Evolutionary conservation across 2,797 vertebrate genomes (phyloP).

Genomic region (Poeciliopsis infans): DNA sequence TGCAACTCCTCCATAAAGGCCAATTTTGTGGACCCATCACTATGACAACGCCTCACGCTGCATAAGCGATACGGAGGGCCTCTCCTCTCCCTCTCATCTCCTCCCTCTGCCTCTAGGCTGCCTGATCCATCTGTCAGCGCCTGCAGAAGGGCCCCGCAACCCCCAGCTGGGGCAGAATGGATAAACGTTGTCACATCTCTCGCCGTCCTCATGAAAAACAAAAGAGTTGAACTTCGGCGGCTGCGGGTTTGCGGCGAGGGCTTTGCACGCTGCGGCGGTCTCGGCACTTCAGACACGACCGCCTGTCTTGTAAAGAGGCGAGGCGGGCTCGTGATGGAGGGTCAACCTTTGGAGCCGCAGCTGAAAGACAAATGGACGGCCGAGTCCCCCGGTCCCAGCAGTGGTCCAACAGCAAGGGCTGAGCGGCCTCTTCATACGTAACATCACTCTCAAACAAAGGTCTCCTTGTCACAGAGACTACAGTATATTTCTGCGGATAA

Average conservation of each 20-base stretch:
- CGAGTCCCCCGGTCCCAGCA: slow-evolving; percentile 48
- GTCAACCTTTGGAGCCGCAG: slow-evolving; percentile 59
- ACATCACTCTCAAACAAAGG: slow-evolving; percentile 67
- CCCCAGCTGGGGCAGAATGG: slow-evolving; percentile 67
- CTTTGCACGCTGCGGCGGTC: slow-evolving; percentile 9
- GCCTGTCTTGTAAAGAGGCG: slow-evolving; percentile 15
- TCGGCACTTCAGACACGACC: slow-evolving; percentile 19
- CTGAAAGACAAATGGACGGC: slow-evolving; percentile 68
- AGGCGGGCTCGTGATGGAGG: slow-evolving; percentile 50
- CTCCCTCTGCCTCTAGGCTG: slow-evolving; percentile 68
- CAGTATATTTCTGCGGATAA: slow-evolving; percentile 74
- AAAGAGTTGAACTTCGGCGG: neutral
- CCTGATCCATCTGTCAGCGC: slow-evolving; percentile 80
- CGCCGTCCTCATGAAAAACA: slow-evolving; percentile 54
- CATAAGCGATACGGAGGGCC: slow-evolving; percentile 46
- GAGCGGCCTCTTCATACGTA: slow-evolving; percentile 63
- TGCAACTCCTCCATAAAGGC: neutral
- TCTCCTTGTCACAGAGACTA: slow-evolving; percentile 65
- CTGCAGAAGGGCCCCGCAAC: slow-evolving; percentile 63
- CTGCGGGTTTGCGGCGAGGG: slow-evolving; percentile 27
- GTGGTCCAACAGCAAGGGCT: slow-evolving; percentile 24
- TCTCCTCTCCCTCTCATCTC: slow-evolving; percentile 36
- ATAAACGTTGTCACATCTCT: slow-evolving; percentile 74
- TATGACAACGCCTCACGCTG: neutral
- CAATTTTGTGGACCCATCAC: neutral